A percentile compares a stretch with the other conserved stretches of the same genome.
These are phyloP conservation scores for Acleris emargana DNA, from an alignment of 2,888 invertebrate genomes.

Conservation along the genomic window DNA sequence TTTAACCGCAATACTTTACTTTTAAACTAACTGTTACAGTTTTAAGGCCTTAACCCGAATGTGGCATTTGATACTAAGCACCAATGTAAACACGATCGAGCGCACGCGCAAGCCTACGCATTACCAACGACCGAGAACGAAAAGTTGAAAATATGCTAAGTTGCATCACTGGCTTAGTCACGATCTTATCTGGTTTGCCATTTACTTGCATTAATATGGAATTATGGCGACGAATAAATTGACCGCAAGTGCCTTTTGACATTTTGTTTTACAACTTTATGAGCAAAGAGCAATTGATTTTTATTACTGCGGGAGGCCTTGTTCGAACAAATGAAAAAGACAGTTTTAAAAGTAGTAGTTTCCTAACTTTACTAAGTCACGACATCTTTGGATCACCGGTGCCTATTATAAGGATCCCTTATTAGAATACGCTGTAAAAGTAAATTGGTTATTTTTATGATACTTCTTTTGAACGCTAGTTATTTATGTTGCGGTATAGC, in stretches of 20 bases:
- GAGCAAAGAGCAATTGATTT: conserved; percentile 44
- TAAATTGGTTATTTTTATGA: conserved; percentile 16
- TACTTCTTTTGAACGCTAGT: background rate
- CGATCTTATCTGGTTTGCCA: conserved; percentile 65
- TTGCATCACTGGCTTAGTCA: conserved; percentile 72
- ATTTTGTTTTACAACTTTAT: conserved; percentile 41
- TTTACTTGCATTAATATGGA: conserved; percentile 68
- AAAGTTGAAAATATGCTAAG: conserved; percentile 45
- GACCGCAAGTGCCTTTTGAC: conserved; percentile 49
- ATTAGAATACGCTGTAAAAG: conserved; percentile 18
- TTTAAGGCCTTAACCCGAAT: conserved; percentile 29
- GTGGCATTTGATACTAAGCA: conserved; percentile 16
- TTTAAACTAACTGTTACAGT: background rate
- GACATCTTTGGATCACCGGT: conserved; percentile 36
- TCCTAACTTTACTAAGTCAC: conserved; percentile 44
- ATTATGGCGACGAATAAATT: conserved; percentile 57
- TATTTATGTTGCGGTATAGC: background rate
- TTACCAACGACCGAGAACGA: conserved; percentile 30
- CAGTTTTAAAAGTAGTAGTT: conserved; percentile 40
- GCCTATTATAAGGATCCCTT: conserved; percentile 14
- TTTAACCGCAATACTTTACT: background rate
- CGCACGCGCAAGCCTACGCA: conserved; percentile 27
- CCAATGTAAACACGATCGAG: conserved; percentile 29
- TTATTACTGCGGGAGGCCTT: conserved; percentile 40
- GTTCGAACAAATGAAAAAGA: conserved; percentile 42